These are phyloP conservation scores for Tadarida brasiliensis DNA, from an alignment of 2,797 vertebrate species.

Conservation along the genomic window DNA sequence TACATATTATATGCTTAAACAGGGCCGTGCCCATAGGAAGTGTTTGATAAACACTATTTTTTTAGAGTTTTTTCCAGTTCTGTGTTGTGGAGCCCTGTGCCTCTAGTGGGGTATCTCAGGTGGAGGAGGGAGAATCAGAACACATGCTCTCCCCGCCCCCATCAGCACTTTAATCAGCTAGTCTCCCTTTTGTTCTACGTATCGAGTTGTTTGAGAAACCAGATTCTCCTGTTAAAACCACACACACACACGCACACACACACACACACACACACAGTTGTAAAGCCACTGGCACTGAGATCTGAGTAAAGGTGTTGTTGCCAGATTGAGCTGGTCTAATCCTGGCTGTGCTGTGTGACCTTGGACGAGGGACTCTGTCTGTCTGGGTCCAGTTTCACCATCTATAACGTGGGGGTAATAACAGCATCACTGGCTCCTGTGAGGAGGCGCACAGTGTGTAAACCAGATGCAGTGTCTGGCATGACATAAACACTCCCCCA, in stretches of 20 bases:
- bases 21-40: too few species aligned
- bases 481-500: background rate
- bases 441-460: background rate
- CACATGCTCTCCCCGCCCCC: background rate
- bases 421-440: rapidly evolving
- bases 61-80: background rate
- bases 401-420: background rate
- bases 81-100: background rate
- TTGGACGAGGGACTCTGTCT: background rate
- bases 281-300: background rate
- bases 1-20: background rate
- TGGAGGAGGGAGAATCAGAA: rapidly evolving
- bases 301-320: background rate
- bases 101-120: background rate
- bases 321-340: too few species aligned
- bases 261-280: background rate
- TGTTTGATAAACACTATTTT: background rate
- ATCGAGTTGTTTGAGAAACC: background rate
- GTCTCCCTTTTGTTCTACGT: background rate
- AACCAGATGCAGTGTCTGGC: rapidly evolving
- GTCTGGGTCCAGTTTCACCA: background rate
- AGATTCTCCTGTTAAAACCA: background rate
- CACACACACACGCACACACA: too few species aligned
- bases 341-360: background rate
- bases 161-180: background rate